Base-by-base conservation (phyloP, 2,888 invertebrate genomes). In the Encarsia formosa region DNA sequence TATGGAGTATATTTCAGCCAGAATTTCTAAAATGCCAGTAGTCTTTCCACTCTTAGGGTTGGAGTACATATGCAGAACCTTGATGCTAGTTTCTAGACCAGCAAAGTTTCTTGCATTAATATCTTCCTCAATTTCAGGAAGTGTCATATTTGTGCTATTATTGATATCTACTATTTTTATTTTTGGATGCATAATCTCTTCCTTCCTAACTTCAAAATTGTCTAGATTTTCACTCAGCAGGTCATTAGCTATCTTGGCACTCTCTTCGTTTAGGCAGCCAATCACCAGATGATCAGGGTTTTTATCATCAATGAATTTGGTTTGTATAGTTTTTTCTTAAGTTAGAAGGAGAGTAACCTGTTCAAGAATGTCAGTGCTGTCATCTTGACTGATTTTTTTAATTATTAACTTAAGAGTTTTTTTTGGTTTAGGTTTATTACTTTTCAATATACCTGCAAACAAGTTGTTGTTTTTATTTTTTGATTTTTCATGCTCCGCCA, bases 241-340 rank as follows among this genome's bases (percentile, higher is more conserved):
- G 4, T 35, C 19, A 1, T 6, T 8, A 1, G 18, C 16, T 35
- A 11, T 35, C 1, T 18, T 18, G 4, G 13, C 16, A 35, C 35
- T 18, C 13, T 5, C 35, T 18, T 35, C 35, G 13, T 35, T 95
- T 63, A 86, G 32, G 15, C 15, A 31, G n/a, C n/a, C n/a, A n/a
- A n/a, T n/a, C n/a, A n/a, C n/a, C n/a, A n/a, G n/a, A n/a, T n/a
- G n/a, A n/a, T n/a, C n/a, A n/a, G n/a, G n/a, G n/a, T n/a, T n/a
- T n/a, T n/a, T n/a, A n/a, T n/a, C n/a, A n/a, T n/a, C n/a, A n/a
- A n/a, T n/a, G n/a, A n/a, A n/a, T n/a, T n/a, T n/a, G n/a, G n/a
- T n/a, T n/a, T n/a, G n/a, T n/a, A n/a, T n/a, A n/a, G n/a, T n/a
- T n/a, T n/a, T n/a, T n/a, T n/a, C n/a, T n/a, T n/a, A n/a, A n/a